Evolutionary conservation across 1,140 invertebrate species (phyloP).

Genomic region (Himalopsyche phryganea): DNA sequence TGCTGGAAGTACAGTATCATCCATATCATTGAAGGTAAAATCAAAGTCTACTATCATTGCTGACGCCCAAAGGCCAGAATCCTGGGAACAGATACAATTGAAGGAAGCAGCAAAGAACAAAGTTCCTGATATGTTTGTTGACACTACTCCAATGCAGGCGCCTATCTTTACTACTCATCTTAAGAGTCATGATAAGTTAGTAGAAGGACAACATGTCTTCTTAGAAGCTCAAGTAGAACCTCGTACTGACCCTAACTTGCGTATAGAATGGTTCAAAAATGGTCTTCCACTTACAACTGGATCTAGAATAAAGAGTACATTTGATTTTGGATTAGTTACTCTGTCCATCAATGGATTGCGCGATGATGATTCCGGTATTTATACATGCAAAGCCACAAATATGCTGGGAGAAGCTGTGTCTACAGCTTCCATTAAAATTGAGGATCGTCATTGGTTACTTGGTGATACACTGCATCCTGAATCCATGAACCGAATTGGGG

Average conservation of each 20-base stretch:
- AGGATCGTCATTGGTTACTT: constrained; percentile 81
- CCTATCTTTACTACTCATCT: constrained; percentile 90
- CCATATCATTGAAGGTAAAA: constrained; percentile 83
- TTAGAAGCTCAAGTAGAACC: constrained; percentile 95
- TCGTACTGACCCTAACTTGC: constrained; percentile 89
- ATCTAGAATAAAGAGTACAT: constrained; percentile 80
- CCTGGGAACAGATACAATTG: constrained; percentile 85
- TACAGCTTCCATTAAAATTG: constrained; percentile 85
- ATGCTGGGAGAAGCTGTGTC: constrained; percentile 87
- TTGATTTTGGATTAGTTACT: constrained; percentile 92
- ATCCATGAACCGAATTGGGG: constrained; percentile 80
- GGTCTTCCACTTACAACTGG: constrained; percentile 80
- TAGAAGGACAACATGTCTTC: constrained; percentile 87
- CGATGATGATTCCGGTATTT: constrained; percentile 88
- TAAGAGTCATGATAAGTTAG: constrained; percentile 78
- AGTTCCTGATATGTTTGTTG: constrained; percentile 79
- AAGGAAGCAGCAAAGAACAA: constrained; percentile 87
- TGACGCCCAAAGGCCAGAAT: constrained; percentile 79
- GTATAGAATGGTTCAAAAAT: constrained; percentile 91
- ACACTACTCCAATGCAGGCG: constrained; percentile 76
- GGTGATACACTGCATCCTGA: constrained; percentile 88
- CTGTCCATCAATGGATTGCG: constrained; percentile 83
- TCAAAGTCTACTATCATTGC: constrained; percentile 74
- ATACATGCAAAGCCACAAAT: constrained; percentile 90
- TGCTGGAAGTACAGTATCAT: constrained; percentile 87